Conservation (phyloP, 2,888 invertebrate genomes). For the Cryptocephalus primarius region DNA sequence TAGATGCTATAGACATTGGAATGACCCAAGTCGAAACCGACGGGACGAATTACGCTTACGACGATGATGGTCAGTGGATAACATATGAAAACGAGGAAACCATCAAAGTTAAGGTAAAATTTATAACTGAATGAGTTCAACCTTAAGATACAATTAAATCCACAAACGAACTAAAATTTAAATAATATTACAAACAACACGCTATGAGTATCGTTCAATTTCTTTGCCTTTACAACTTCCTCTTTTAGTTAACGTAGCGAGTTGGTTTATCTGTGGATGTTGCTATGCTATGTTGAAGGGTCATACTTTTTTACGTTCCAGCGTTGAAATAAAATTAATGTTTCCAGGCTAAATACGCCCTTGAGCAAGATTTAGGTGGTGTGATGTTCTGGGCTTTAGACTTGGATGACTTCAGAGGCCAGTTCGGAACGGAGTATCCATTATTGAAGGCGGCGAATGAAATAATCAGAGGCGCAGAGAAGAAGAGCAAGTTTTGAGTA, state of each 20-base stretch:
- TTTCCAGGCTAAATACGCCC: constrained; percentile 30
- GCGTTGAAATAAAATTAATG: constrained; percentile 1
- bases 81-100: constrained; percentile 22
- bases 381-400: constrained; percentile 45
- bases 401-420: constrained; percentile 40
- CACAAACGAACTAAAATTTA: too few relatives aligned
- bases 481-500: too few relatives aligned
- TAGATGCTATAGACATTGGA: background rate
- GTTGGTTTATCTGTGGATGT: too few relatives aligned
- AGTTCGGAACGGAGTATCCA: constrained; percentile 30
- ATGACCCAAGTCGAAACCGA: constrained; percentile 6
- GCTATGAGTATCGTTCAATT: too few relatives aligned
- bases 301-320: too few relatives aligned
- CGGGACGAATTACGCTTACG: constrained; percentile 22
- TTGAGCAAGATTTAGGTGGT: constrained; percentile 35
- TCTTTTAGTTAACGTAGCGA: too few relatives aligned
- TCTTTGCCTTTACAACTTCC: too few relatives aligned
- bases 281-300: too few relatives aligned
- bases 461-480: too few relatives aligned
- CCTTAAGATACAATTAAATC: background rate
- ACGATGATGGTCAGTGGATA: constrained; percentile 21
- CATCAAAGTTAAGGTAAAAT: constrained; percentile 18
- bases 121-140: background rate
- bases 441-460: background rate
- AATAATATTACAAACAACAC: too few relatives aligned